Conservation (phyloP, 2,888 invertebrate genomes). For the Aleiodes alternator region DNA sequence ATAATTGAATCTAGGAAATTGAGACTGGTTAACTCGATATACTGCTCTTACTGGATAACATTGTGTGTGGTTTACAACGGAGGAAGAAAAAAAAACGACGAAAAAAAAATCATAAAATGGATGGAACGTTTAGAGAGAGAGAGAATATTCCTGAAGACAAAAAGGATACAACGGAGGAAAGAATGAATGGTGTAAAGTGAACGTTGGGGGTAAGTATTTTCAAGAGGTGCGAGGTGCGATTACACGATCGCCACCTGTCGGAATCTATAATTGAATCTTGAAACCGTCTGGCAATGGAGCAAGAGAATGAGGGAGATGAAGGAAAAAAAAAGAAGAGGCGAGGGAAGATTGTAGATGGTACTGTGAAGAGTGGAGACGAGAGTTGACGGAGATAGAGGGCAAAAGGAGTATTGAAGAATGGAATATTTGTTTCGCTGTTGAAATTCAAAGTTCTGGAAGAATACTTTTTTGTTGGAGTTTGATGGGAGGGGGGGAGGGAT, state of each 20-base stretch:
- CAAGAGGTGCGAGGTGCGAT: conserved; percentile 21
- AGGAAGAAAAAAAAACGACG: no score
- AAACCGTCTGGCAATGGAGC: conserved; percentile 33
- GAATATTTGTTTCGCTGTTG: conserved; percentile 7
- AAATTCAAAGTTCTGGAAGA: background rate
- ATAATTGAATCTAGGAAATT: conserved; percentile 61
- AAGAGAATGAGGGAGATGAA: conserved; percentile 12
- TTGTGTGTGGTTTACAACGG: background rate
- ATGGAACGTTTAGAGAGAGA: conserved; percentile 5
- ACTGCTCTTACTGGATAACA: conserved; percentile 1
- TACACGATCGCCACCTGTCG: conserved; percentile 53
- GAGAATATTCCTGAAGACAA: conserved; percentile 8
- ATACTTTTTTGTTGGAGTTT: background rate
- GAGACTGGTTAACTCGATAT: conserved; percentile 19
- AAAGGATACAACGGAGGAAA: conserved; percentile 3
- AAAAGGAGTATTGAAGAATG: conserved; percentile 12
- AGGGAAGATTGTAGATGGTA: conserved; percentile 21
- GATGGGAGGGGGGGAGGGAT: no score
- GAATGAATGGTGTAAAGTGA: conserved; percentile 17
- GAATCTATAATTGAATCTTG: conserved; percentile 59
- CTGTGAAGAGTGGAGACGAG: conserved; percentile 3
- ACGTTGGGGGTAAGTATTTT: conserved; percentile 19
- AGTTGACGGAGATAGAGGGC: conserved; percentile 33
- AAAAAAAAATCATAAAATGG: conserved; percentile 15
- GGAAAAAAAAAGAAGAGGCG: background rate